Evolutionary conservation across 2,797 vertebrate species (phyloP), one percentile per base, ranked within the genome.

Genomic region (Pachyuromys duprasi): DNA sequence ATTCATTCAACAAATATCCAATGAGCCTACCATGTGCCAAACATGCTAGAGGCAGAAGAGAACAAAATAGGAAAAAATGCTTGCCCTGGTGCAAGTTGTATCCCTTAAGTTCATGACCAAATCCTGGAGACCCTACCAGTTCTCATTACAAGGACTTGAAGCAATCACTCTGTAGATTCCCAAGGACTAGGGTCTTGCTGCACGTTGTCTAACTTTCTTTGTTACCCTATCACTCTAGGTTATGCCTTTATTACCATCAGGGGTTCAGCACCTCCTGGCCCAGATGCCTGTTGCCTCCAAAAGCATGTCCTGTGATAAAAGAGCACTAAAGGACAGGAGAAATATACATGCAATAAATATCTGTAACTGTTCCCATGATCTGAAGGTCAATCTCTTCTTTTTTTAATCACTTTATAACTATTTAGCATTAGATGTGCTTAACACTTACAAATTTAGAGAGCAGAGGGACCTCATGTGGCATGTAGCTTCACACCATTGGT

Each of bases 91-190:
- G 5, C 15, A 80, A 33, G 20, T 31, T 84, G 22, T 24, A n/a
- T 24, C 15, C 33, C 42, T 6, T 11, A 89, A 57, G 31, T 49
- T 57, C 24, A 33, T 39, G 15, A 78, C 70, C 60, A 55, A 49
- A n/a, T 70, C 76, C 20, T 72, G 15, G 31, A 92, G 80, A 80
- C 4, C 24, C 18, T 42, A 78, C 3, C 9, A 15, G 9, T 63
- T 57, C 24, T 76, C n/a, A 8, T 0, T 17, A 0, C 18, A 13
- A 60, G 3, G 55, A 20, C 17, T 15, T 5, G 17, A 31, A 24
- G 17, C 28, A 78, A 45, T 4, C 0, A 24, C 20, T 79, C 57
- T 24, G 12, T 24, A 17, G 65, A 69, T 49, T 31, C 17, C 80
- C 24, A 22, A 78, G 63, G 31, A 55, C 33, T 33, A 5, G 0